Base-by-base conservation (phyloP, 1,140 invertebrate genomes). In the silkworm (Bombyx mori) region DNA sequence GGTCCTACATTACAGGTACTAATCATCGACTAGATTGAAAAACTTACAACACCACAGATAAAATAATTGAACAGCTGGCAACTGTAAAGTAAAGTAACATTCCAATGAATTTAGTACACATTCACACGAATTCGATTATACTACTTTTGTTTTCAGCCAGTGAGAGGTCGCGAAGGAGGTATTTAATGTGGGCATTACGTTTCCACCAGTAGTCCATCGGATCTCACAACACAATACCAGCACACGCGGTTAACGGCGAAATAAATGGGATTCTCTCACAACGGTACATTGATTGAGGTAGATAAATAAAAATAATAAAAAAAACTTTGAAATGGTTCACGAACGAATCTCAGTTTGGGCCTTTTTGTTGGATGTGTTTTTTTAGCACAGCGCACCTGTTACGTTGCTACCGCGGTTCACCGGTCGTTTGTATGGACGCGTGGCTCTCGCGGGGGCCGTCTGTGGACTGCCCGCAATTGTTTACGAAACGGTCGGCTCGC, bases 381-480 rank as follows among this genome's bases (percentile, higher is more conserved):
- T 58, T 44, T 63, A 56, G 51, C 55, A 63, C 59, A 66, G 54
- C 58, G 59, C 75, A 74, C 65, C 66, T 73, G 76, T 74, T 61
- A 59, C 59, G 58, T 63, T 64, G 59, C 56, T 54, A 55, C 54
- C 51, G 58, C 42, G 61, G 63, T 52, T 60, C 62, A 62, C 56
- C 55, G 53, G 42, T 42, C 53, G 44, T 52, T 45, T 51, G 43
- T 51, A 47, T 42, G 48, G 10, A 62, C 80, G 74, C 59, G 63
- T 70, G 71, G 54, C 71, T 52, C 59, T 63, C 76, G 76, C 82
- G 80, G 75, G 69, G 79, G 71, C 70, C 77, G 73, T 69, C 56
- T 65, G 72, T 65, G 63, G 56, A 84, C 80, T 84, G 81, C 61
- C 70, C 71, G 76, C 73, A 67, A 81, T 83, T 84, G 79, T 86